Base-by-base conservation (phyloP, 2,888 invertebrate species). In the Patella ulyssiponensis region DNA sequence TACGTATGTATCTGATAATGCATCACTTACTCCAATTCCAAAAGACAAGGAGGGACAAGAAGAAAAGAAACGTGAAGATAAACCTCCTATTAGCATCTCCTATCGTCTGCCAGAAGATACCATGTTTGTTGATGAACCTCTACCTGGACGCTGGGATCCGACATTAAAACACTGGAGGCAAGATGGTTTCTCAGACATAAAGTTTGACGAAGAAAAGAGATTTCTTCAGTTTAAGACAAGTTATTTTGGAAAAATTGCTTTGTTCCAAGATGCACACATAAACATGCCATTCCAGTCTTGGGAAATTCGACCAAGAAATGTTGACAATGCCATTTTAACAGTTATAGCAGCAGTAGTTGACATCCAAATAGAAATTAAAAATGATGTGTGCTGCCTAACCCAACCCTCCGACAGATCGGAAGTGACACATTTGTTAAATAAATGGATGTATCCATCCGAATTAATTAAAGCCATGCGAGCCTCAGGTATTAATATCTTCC, bases 261-360 rank as follows among this genome's bases (percentile, higher is more conserved):
- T 92, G 73, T 81, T 91, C n/a, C 91, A 91, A 79, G 92, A 92
- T 79, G 81, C 88, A 4, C 90, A 91, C 82, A 90, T 90, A 79
- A 91, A 91, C 85, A 91, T 92, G 91, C 92, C 92, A 1, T 92
- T 91, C 87, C 91, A 91, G 86, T 91, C 91, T 2, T 91, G 91
- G 91, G 91, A 91, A 78, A 77, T 91, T 23, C 84, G 91, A 17
- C 91, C 91, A 9, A 86, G 85, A 56, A 85, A 82, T 33, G 77
- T 83, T 23, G 90, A 91, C 81, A 80, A 86, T 54, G 88, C 88
- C 44, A 82, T 89, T 4, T 80, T 92, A 64, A 90, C 90, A 51
- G 87, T 92, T 76, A 91, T 90, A 52, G 91, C 91, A 27, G 91
- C 91, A 72, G 90, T 91, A 72, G 87, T 90, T 17, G 91, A 91